Evolutionary conservation across 2,113 vertebrate species (phyloP), one percentile per base, ranked within the genome.

Genomic region (Drymodes brunneopygia): DNA sequence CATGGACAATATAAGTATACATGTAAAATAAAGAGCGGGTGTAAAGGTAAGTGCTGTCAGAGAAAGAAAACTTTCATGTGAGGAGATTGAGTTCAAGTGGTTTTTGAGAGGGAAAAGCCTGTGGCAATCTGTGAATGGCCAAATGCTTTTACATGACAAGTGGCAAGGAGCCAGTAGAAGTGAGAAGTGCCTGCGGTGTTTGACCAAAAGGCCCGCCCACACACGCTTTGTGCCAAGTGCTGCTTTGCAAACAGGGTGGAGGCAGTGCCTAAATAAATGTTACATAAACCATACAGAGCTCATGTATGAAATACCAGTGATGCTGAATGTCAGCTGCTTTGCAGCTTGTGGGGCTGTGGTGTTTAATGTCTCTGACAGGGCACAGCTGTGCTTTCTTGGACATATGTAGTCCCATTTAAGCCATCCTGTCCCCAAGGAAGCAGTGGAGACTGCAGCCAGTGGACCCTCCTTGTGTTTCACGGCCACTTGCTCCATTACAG

Each of bases 181-280:
- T 25, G 54, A 87, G 58, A 75, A 50, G 29, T 42, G 74, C 42
- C 57, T 27, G 40, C 0, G 7, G 45, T 47, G 27, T 47, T 50
- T 80, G 77, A 66, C 51, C n/a, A 0, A 56, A 31, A 25, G 51
- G 40, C 31, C 50, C 62, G 21, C 62, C 62, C 62, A 66, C 10
- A 4, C 2, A 1, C 0, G 0, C 31, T 44, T 29, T 17, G 33
- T 74, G 77, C 69, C 83, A 56, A 79, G n/a, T 1, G 16, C 33
- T 12, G 83, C 70, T 66, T 58, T 5, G 2, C 51, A 64, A 56
- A 58, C 10, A 20, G 44, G 16, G 18, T 44, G 84, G 24, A 61
- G 40, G 14, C 29, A 42, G 33, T 12, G 47, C 13, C 7, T 71
- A 67, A 86, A 79, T 66, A 75, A 67, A 60, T 11, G 66, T 54